Evolutionary conservation across 2,797 vertebrate species (phyloP), one percentile per base, ranked within the genome.

Genomic region (Philypnodon macrostomus): DNA sequence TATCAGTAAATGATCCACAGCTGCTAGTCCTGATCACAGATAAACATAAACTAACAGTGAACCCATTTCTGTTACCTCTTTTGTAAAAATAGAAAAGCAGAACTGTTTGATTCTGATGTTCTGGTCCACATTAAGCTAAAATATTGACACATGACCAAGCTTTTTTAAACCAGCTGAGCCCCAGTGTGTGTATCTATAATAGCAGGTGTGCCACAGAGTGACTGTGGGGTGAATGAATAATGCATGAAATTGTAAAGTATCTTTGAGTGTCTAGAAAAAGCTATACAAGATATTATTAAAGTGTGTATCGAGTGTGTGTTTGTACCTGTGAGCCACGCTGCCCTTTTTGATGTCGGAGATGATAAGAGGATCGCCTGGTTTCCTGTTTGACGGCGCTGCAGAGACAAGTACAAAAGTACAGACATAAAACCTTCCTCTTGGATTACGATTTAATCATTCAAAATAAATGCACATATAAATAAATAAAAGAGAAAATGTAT

Each of bases 331-430:
- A 17, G 96, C 96, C 14, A 98, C 95, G 21, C 96, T 99, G 77
- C 96, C 96, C 75, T 97, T 99, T 87, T 98, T 99, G 86, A 99
- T 98, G 88, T 97, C 96, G 7, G 96, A 98, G 85, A 99, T 99
- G 86, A 99, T 95, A 59, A 98, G 89, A 24, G 96, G 91, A 44
- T 99, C 96, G 2, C 95, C 94, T 13, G 93, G 90, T 68, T 97
- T 98, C 83, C 96, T 92, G 50, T 94, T 98, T 63, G 96, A 97
- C 9, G 96, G 96, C 79, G 97, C 96, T 99, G 60, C 40, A 70
- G 30, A 70, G 19, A 31, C 41, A 59, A 16, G 45, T 11, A 47
- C 21, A 24, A 0, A 39, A 12, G 13, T 14, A 18, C 41, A n/a
- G 14, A 46, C 16, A 47, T 14, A 18, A 63, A 44, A 68, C 19